These are phyloP conservation scores for Notolepis coatsorum DNA, from an alignment of 2,797 vertebrate genomes.

Conservation along the genomic window DNA sequence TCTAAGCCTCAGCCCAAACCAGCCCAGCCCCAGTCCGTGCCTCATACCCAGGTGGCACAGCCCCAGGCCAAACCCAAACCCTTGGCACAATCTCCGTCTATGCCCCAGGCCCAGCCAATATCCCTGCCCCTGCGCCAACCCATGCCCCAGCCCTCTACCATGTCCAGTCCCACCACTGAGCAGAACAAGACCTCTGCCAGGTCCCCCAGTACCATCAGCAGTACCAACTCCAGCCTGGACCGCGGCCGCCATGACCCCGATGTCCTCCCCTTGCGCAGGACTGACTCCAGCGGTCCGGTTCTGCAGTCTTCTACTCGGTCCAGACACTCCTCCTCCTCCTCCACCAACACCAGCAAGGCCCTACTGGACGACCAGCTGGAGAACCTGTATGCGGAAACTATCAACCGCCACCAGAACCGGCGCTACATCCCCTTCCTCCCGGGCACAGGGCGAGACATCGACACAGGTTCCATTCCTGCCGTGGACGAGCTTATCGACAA, in stretches of 20 bases:
- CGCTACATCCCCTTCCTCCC: conserved; percentile 95
- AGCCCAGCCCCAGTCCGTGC: conserved; percentile 48
- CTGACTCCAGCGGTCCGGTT: conserved; percentile 86
- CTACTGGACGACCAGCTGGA: conserved; percentile 88
- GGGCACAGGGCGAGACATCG: conserved; percentile 95
- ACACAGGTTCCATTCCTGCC: conserved; percentile 90
- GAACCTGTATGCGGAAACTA: conserved; percentile 89
- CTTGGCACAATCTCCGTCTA: conserved; percentile 34
- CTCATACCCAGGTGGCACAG: conserved; percentile 21
- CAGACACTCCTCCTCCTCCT: conserved; percentile 86
- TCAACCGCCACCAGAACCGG: conserved; percentile 95
- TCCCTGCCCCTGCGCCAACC: conserved; percentile 59
- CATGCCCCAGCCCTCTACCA: conserved; percentile 43
- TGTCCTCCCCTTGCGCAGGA: conserved; percentile 89
- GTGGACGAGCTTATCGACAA: conserved; percentile 95
- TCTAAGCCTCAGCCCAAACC: conserved; percentile 40
- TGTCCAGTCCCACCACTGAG: conserved; percentile 57
- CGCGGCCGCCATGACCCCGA: conserved; percentile 83
- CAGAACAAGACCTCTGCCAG: conserved; percentile 60
- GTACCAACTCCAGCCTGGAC: conserved; percentile 78
- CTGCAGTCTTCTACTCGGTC: conserved; percentile 83
- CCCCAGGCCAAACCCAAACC: conserved; percentile 20
- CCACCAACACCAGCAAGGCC: conserved; percentile 81
- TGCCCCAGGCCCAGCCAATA: conserved; percentile 33
- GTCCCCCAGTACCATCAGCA: conserved; percentile 69